Evolutionary conservation across 2,113 vertebrate species (phyloP), one percentile per base, ranked within the genome.

Genomic region (Tetrax tetrax): DNA sequence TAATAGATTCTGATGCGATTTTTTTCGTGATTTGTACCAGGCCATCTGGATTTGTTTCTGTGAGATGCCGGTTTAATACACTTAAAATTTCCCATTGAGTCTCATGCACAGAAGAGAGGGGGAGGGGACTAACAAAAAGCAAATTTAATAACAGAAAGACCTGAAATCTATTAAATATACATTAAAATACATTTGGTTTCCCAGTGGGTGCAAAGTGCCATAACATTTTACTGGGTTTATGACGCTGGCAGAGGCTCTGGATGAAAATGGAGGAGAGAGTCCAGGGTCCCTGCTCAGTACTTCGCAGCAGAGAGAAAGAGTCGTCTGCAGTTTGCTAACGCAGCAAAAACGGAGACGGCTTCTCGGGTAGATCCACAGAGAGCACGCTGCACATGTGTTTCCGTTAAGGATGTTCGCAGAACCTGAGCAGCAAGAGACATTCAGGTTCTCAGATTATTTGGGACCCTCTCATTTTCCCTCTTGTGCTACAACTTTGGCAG

Each of bases 21-120:
- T 93, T 93, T 93, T 88, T 68, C 92, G 85, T 88, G 79, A 96
- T 97, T 97, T 89, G 63, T 97, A 96, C 96, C 95, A 95, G 96
- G 93, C 97, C 97, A 97, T 97, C 97, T 97, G 97, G 97, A 97
- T 97, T 97, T 97, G 96, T 96, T 97, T 97, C 94, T 91, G 89
- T 1, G 48, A 95, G 93, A 97, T 97, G 97, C 94, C 85, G 93
- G 89, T 96, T 97, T 97, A 96, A 95, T 94, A 96, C 87, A 94
- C 89, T 96, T 91, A 90, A 85, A 96, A 97, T 96, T 97, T 97
- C 96, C 95, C 92, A 95, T 94, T 96, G 96, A 95, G 79, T 95
- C 95, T 93, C 88, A 71, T 78, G 89, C 90, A 96, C 89, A 79
- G 80, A 94, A 88, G 87, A 92, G 75, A 81, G 93, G 93, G 93